Base-by-base conservation (phyloP, 1,140 invertebrate genomes). In the Varroa destructor region DNA sequence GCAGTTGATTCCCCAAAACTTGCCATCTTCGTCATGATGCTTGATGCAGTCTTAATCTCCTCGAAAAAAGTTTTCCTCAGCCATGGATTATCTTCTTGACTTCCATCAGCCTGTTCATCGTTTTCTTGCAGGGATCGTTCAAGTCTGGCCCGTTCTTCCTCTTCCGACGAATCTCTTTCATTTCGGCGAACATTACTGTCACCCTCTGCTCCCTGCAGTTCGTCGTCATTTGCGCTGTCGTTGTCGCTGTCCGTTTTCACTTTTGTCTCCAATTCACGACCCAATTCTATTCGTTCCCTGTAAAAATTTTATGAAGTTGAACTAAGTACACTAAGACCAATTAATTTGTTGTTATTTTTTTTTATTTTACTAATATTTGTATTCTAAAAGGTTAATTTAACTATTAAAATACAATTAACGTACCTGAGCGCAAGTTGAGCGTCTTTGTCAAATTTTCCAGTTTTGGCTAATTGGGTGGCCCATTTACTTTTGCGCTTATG, bases 371-470 rank as follows among this genome's bases (percentile, higher is more conserved):
- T 25, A 25, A 25, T 25, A 25, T 25, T 25, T 25, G 25, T 25
- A 25, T 25, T 25, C 25, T 51, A 51, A 3, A 51, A 51, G 0
- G 8, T 51, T 51, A 8, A 51, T 51, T 0, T 3, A 51, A 51
- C 25, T 51, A 8, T 51, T 51, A 51, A 51, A 51, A 3, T 3
- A 51, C 8, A 51, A 3, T 51, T 51, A 12, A 67, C 61, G 40
- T 8, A 67, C 61, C 61, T 12, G 12, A 67, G 61, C 14, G 61
- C 40, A 4, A 43, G 40, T 67, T 67, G 61, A 40, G 61, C 61
- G 14, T 67, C 61, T 67, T 67, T 67, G 37, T 67, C 61, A 37
- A 67, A 67, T 67, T 67, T 67, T 67, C 61, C 61, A 14, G 40
- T 67, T 46, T 40, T 67, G 37, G 61, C 61, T 14, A 67, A 40